Evolutionary conservation across 2,797 vertebrate species (phyloP).

Genomic region (Diplodus puntazzo): DNA sequence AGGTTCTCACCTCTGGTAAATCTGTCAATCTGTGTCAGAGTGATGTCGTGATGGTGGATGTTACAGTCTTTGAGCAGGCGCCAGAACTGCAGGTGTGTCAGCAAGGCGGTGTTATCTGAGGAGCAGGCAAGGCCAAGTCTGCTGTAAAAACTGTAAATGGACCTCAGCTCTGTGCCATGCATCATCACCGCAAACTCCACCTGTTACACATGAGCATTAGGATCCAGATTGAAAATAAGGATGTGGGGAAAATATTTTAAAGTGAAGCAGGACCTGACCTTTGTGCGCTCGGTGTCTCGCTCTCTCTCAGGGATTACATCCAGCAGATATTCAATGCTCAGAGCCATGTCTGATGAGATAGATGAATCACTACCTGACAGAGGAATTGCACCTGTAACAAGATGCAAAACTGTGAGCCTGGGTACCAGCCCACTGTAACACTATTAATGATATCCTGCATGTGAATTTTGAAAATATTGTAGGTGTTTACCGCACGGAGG

Average conservation of each 20-base stretch:
- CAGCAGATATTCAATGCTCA: constrained; percentile 85
- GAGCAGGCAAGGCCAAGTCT: constrained; percentile 82
- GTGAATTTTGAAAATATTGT: background rate
- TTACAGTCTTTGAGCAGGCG: constrained; percentile 93
- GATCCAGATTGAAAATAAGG: background rate
- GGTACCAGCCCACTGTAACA: background rate
- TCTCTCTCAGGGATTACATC: constrained; percentile 76
- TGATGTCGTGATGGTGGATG: constrained; percentile 85
- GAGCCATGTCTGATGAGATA: constrained; percentile 75
- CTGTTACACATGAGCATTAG: constrained; percentile 74
- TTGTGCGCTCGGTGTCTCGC: constrained; percentile 80
- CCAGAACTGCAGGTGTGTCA: constrained; percentile 92
- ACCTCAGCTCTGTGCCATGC: constrained; percentile 84
- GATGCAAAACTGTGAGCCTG: background rate
- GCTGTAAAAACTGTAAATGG: constrained; percentile 91
- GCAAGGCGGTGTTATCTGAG: constrained; percentile 83
- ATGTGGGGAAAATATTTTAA: background rate
- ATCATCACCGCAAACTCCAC: constrained; percentile 86
- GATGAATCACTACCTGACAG: constrained; percentile 34
- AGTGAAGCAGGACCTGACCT: constrained; percentile 79
- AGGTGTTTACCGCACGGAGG: constrained; percentile 75
- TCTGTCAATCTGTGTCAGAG: constrained; percentile 86
- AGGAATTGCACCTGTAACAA: constrained; percentile 39
- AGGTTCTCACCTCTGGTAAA: constrained; percentile 80
- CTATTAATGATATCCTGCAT: background rate